phyloP scores from a whole-genome alignment of 92 coral and sea anemone genomes.

The Galaxea fascicularis region DNA sequence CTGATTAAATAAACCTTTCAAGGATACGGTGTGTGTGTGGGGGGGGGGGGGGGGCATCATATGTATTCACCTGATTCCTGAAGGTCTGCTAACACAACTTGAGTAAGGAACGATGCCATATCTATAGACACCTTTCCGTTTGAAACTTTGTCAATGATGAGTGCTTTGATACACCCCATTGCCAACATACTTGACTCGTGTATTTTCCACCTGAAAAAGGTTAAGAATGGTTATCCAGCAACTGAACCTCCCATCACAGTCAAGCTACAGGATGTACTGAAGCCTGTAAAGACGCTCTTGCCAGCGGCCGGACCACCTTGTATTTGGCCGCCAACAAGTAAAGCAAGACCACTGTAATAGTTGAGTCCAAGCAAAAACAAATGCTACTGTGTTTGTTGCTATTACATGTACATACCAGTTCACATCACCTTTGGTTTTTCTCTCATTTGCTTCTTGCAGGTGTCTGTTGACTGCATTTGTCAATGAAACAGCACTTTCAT shows the following conservation, averaged over 20 bases:
- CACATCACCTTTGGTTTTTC: conserved; percentile 77
- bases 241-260: no score
- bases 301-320: no score
- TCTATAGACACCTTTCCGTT: conserved; percentile 75
- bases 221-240: no score
- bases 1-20: no score
- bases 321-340: no score
- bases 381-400: not conserved
- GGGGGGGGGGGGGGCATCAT: no score
- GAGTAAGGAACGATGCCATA: conserved; percentile 84
- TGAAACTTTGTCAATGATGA: conserved; percentile 88
- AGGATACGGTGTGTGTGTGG: no score
- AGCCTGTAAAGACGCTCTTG: no score
- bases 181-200: conserved; percentile 98
- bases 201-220: conserved; percentile 91
- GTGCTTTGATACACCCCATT: conserved; percentile 94
- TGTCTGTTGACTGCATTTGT: conserved; percentile 85
- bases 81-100: conserved; percentile 89
- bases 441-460: conserved; percentile 77
- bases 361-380: not conserved
- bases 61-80: conserved; percentile 81
- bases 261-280: no score
- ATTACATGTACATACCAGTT: conserved; percentile 66
- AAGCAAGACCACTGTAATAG: no score
- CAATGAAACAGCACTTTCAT: conserved; percentile 80